These are phyloP conservation scores for Sigmodon hispidus DNA, from an alignment of 2,113 vertebrate genomes.

Conservation along the genomic window DNA sequence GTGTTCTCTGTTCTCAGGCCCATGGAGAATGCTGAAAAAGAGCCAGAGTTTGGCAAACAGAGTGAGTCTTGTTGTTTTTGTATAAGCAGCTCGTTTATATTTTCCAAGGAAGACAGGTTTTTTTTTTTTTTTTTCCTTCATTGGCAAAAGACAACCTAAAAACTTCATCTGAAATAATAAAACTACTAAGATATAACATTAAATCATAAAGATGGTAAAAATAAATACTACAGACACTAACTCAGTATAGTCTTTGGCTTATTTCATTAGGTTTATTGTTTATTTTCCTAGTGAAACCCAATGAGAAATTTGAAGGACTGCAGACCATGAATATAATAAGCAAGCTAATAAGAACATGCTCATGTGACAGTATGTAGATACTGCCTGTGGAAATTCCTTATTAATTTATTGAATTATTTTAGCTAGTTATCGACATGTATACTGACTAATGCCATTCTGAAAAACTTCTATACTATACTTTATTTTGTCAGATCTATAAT, in stretches of 20 bases:
- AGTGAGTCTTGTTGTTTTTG: conserved; percentile 79
- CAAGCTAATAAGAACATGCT: background rate
- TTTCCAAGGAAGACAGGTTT: conserved; percentile 51
- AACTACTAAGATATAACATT: background rate
- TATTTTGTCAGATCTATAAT: conserved; percentile 45
- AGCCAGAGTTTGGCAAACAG: conserved; percentile 74
- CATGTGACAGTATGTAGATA: background rate
- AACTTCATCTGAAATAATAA: background rate
- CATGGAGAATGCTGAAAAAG: conserved; percentile 56
- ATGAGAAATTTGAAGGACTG: background rate
- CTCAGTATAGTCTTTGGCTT: background rate
- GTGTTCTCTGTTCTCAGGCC: conserved; percentile 55
- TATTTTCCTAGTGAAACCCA: conserved; percentile 16
- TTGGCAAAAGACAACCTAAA: conserved; percentile 26
- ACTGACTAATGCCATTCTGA: conserved; percentile 22
- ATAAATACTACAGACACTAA: conserved; percentile 18
- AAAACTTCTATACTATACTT: background rate
- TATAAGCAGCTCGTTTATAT: conserved; percentile 62
- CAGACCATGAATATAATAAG: background rate
- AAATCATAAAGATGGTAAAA: conserved; percentile 39
- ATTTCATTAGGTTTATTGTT: background rate
- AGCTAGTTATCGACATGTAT: conserved; percentile 23
- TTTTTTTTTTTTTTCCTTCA: too few species aligned
- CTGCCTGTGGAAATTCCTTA: background rate
- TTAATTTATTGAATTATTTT: conserved; percentile 21